phyloP scores from a whole-genome alignment of 2,888 invertebrate species.

The Fragum fragum region DNA sequence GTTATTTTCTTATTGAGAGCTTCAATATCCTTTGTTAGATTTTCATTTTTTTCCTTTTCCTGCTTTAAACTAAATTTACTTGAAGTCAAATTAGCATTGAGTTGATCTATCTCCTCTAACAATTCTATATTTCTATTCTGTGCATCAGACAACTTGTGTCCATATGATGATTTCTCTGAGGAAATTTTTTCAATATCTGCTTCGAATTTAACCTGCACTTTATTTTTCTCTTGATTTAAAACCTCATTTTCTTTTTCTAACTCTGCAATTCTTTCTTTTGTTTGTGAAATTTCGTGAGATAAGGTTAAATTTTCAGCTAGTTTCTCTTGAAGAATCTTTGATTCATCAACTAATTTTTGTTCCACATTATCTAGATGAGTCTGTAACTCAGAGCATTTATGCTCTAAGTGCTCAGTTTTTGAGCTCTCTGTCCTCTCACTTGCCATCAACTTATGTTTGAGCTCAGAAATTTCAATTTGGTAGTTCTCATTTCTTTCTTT shows the following conservation, averaged over 20 bases:
- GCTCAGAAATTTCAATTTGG: constrained; percentile 50
- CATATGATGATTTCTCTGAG: constrained; percentile 41
- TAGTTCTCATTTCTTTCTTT: constrained; percentile 88
- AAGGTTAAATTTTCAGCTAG: background rate
- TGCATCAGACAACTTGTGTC: constrained; percentile 28
- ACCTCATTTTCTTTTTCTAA: constrained; percentile 62
- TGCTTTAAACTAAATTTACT: constrained; percentile 4
- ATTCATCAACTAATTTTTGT: constrained; percentile 41
- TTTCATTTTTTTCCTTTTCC: constrained; percentile 40
- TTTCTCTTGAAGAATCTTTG: constrained; percentile 26
- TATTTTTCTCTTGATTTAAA: constrained; percentile 26
- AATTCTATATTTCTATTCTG: constrained; percentile 56
- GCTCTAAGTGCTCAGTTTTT: constrained; percentile 38
- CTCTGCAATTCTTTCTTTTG: background rate
- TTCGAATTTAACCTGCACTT: constrained; percentile 52
- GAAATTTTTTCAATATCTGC: constrained; percentile 57
- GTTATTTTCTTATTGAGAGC: constrained; percentile 41
- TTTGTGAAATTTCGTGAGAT: background rate
- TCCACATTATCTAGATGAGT: constrained; percentile 18
- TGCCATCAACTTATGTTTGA: constrained; percentile 51
- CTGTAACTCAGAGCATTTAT: constrained; percentile 50
- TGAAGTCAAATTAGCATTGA: constrained; percentile 15
- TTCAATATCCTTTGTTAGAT: constrained; percentile 1
- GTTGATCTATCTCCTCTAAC: constrained; percentile 53
- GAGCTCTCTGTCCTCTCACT: constrained; percentile 47